These are phyloP conservation scores for Vespertilio murinus DNA, from an alignment of 2,797 vertebrate genomes.

Conservation along the genomic window DNA sequence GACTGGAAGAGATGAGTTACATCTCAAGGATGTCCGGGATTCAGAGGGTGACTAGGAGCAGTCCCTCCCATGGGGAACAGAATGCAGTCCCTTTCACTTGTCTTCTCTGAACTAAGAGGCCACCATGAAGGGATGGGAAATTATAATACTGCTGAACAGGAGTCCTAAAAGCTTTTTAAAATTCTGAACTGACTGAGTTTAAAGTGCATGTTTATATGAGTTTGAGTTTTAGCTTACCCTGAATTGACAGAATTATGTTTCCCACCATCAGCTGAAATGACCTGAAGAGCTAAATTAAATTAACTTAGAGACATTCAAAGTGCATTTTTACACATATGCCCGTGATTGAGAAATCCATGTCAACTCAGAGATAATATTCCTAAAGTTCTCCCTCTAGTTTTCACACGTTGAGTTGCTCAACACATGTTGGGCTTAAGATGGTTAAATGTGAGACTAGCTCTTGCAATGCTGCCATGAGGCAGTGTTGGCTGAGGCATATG, in stretches of 20 bases:
- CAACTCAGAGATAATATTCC: neutral
- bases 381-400: neutral
- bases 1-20: neutral
- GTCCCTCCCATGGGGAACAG: neutral
- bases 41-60: neutral
- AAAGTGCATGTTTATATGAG: neutral
- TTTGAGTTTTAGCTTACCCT: neutral
- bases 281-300: neutral
- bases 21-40: neutral
- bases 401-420: neutral
- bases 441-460: neutral
- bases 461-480: neutral
- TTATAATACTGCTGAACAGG: neutral
- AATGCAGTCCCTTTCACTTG: no score
- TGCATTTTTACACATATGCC: neutral
- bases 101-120: neutral
- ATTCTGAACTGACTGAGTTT: constrained; percentile 18
- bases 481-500: no score
- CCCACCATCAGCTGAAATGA: neutral
- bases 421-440: neutral
- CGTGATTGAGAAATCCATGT: neutral
- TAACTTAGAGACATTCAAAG: neutral
- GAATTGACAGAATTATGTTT: neutral
- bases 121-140: neutral
- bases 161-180: neutral